These are phyloP conservation scores for Leptocoma aspasia DNA, from an alignment of 2,113 vertebrate genomes.

Conservation along the genomic window DNA sequence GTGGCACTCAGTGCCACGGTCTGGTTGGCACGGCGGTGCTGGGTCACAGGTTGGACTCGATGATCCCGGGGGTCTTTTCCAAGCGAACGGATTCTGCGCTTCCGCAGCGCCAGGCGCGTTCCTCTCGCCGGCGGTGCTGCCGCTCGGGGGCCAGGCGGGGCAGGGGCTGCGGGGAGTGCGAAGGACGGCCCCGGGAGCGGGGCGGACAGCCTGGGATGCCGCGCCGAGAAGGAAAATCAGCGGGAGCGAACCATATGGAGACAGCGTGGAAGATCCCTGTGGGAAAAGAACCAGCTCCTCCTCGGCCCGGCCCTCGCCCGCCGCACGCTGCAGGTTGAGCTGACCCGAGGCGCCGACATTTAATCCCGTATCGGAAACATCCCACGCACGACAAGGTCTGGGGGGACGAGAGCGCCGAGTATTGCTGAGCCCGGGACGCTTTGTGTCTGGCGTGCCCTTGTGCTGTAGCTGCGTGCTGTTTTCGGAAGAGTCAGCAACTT, in stretches of 20 bases:
- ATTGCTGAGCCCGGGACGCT: fast-evolving
- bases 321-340: fast-evolving
- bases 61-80: background rate
- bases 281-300: background rate
- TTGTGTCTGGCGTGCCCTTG: background rate
- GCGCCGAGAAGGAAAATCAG: background rate
- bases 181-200: background rate
- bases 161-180: too few relatives aligned
- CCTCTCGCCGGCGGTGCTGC: background rate
- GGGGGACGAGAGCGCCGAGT: too few relatives aligned
- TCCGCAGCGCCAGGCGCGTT: background rate
- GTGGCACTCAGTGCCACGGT: background rate
- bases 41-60: background rate
- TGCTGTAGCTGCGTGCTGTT: background rate
- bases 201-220: background rate
- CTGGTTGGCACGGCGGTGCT: background rate
- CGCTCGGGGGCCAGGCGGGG: too few relatives aligned
- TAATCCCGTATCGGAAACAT: background rate
- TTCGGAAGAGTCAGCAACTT: background rate
- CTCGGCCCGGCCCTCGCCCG: too few relatives aligned
- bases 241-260: fast-evolving
- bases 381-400: background rate
- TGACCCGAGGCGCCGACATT: background rate
- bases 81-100: fast-evolving
- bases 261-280: background rate